A percentile compares a stretch with the other conserved stretches of the same genome.
Evolutionary conservation across 2,888 invertebrate species (phyloP).

Genomic region (Folsomia candida): DNA sequence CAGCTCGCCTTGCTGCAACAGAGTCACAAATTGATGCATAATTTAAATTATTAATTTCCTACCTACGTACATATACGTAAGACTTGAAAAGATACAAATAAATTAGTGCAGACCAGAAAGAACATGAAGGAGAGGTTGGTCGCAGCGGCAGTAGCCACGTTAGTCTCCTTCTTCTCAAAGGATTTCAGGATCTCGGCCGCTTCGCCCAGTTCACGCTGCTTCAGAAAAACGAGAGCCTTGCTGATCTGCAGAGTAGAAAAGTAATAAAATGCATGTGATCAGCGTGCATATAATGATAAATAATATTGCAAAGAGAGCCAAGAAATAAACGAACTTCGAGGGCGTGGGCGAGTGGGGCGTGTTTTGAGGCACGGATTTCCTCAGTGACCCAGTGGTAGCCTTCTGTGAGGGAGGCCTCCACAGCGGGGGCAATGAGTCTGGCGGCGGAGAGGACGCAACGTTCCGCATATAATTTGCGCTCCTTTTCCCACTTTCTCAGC

Average conservation of each 20-base stretch:
- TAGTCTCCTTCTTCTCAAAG: constrained; percentile 80
- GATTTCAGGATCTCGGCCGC: constrained; percentile 81
- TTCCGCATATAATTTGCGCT: constrained; percentile 72
- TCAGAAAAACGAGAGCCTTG: constrained; percentile 80
- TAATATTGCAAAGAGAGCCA: not conserved
- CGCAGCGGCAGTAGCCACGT: constrained; percentile 78
- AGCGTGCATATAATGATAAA: too few relatives aligned
- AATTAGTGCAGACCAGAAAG: constrained; percentile 63
- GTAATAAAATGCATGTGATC: too few relatives aligned
- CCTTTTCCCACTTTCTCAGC: constrained; percentile 69
- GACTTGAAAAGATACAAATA: not conserved
- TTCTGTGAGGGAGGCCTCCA: constrained; percentile 61
- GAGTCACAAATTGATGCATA: constrained; percentile 20
- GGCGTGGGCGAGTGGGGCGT: constrained; percentile 77
- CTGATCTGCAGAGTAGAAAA: constrained; percentile 60
- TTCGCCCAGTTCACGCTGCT: constrained; percentile 73
- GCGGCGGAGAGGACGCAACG: constrained; percentile 79
- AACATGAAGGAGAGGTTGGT: constrained; percentile 83
- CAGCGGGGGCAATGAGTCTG: constrained; percentile 81
- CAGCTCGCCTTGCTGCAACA: constrained; percentile 69
- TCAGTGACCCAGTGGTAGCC: constrained; percentile 86
- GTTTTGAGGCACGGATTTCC: constrained; percentile 84
- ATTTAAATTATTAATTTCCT: not conserved
- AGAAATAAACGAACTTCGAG: constrained; percentile 61
- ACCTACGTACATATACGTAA: too few relatives aligned